Base-by-base conservation (phyloP, 2,113 vertebrate species). In the Microtus richardsoni region DNA sequence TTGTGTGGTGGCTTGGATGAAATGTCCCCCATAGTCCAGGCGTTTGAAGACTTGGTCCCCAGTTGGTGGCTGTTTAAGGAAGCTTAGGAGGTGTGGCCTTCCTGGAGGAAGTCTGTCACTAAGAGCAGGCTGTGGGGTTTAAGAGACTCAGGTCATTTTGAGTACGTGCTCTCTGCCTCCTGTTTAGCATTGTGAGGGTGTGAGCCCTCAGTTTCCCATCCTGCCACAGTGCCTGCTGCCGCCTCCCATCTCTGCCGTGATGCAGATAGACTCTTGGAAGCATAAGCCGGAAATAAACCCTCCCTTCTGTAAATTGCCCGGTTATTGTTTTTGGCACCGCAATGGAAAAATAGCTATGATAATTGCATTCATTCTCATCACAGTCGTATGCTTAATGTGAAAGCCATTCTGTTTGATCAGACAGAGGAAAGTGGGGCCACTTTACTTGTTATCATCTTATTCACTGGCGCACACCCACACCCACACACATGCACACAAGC, bases 361-460 rank as follows among this genome's bases (percentile, higher is more conserved):
- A 16, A 26, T 26, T 82, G 14, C 58, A 12, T 26, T 39, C 71
- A 94, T 66, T 9, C 4, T 80, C 49, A 80, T 96, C 90, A 89
- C 30, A 73, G 66, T 91, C 91, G 64, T 41, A 70, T 41, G 39
- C 52, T 60, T 91, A 24, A 70, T 62, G 7, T 83, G 94, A 91
- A 92, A 88, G 33, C 60, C 39, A 30, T 74, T 97, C 52, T 88
- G 95, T 93, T 80, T 68, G 28, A 93, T 90, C 44, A 58, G n/a
- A 85, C 28, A 89, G 36, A 89, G 88, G 36, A 88, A 83, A 95
- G 58, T 86, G 68, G 85, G 41, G 14, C 41, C 22, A 83, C 85
- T 86, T 83, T 94, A 39, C 41, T 95, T 94, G n/a, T 73, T 94
- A 44, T 73, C 86, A 64, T 89, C 79, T 84, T 89, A 66, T 2